A percentile compares a stretch with the other conserved stretches of the same genome.
phyloP scores from a whole-genome alignment of 2,888 invertebrate species.

The Pollenia labialis region DNA sequence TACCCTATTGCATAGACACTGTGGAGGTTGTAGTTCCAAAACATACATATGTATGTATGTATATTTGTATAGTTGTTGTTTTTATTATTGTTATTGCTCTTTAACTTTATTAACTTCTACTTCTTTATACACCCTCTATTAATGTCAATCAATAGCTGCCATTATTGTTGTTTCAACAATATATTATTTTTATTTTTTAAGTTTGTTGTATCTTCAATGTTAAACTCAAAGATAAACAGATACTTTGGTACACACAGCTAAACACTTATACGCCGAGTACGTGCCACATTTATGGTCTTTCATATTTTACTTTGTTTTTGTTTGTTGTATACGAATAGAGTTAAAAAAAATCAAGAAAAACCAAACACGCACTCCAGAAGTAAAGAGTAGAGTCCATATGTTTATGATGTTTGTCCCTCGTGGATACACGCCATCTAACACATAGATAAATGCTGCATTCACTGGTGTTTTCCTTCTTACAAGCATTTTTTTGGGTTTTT shows the following conservation, averaged over 20 bases:
- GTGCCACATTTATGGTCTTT: conserved; percentile 59
- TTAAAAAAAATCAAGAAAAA: background rate
- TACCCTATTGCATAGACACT: background rate
- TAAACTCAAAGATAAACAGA: conserved; percentile 35
- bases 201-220: conserved; percentile 44
- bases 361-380: conserved; percentile 41
- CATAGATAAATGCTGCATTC: conserved; percentile 40
- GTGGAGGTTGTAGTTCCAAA: background rate
- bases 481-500: background rate
- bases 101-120: conserved; percentile 46
- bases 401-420: background rate
- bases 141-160: conserved; percentile 47
- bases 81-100: conserved; percentile 21
- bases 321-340: conserved; percentile 15
- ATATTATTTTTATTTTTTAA: conserved; percentile 32
- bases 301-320: conserved; percentile 33
- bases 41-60: too few relatives aligned
- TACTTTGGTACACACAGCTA: background rate
- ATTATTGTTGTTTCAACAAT: conserved; percentile 28
- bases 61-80: background rate
- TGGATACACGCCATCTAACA: conserved; percentile 42
- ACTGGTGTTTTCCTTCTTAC: conserved; percentile 26
- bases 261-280: conserved; percentile 33
- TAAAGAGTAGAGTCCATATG: background rate
- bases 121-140: conserved; percentile 46